Evolutionary conservation across 2,113 vertebrate genomes (phyloP).

Genomic region (Chauna torquata): DNA sequence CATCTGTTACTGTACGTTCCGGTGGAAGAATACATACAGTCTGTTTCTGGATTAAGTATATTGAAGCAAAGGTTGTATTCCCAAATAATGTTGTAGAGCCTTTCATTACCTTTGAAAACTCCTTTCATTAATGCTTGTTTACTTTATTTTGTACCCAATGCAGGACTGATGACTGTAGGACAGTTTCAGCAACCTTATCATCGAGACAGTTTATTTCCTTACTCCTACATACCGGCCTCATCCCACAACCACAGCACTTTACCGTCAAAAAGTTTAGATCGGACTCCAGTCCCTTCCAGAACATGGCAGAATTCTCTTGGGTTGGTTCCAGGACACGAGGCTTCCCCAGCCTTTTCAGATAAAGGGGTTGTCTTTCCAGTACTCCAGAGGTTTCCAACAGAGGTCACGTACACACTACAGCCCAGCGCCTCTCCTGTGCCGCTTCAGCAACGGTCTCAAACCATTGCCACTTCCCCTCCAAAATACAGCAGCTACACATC

Average conservation of each 20-base stretch:
- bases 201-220: constrained; percentile 55
- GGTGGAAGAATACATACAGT: neutral
- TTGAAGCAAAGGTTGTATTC: neutral
- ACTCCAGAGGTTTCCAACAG: constrained; percentile 50
- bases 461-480: constrained; percentile 31
- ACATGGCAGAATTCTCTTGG: constrained; percentile 71
- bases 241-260: constrained; percentile 59
- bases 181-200: constrained; percentile 65
- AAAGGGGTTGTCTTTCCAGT: constrained; percentile 67
- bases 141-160: neutral
- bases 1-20: neutral
- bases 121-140: neutral
- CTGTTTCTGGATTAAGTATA: neutral
- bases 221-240: constrained; percentile 59
- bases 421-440: constrained; percentile 61
- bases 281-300: constrained; percentile 70
- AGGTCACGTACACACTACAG: constrained; percentile 64
- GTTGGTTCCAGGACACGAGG: constrained; percentile 64
- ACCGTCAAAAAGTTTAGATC: constrained; percentile 49
- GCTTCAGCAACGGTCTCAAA: constrained; percentile 63
- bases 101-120: neutral
- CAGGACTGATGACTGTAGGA: constrained; percentile 63
- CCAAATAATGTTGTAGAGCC: neutral
- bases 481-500: constrained; percentile 58
- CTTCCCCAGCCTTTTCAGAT: constrained; percentile 67